Evolutionary conservation across 2,797 vertebrate species (phyloP).

Genomic region (Melanogrammus aeglefinus): DNA sequence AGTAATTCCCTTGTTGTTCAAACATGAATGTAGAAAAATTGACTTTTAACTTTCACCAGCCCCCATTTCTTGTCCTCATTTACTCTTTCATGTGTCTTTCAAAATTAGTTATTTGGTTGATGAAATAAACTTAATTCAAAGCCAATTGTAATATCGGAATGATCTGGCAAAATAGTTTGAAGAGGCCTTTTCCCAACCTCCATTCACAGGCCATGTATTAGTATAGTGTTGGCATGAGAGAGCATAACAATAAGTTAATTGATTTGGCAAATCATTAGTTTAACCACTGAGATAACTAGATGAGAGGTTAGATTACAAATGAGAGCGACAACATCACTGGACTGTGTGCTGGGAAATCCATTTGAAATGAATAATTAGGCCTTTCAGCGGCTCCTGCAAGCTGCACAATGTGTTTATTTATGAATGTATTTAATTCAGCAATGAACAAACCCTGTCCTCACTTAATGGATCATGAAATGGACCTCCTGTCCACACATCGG

Average conservation of each 20-base stretch:
- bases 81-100: not conserved
- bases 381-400: not conserved
- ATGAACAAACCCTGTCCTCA: not conserved
- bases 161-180: not conserved
- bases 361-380: not conserved
- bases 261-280: not conserved
- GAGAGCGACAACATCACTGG: not conserved
- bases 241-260: not conserved
- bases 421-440: not conserved
- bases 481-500: not conserved
- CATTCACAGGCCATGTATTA: not conserved
- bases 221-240: not conserved
- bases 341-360: not conserved
- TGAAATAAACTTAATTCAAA: not conserved
- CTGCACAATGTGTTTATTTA: not conserved
- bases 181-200: not conserved
- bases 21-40: not conserved
- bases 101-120: not conserved
- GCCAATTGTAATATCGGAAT: not conserved
- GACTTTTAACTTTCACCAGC: not conserved
- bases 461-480: not conserved
- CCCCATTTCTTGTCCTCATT: not conserved
- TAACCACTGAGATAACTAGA: not conserved
- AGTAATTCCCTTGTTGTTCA: constrained; percentile 2
- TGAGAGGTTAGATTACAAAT: not conserved